Base-by-base conservation (phyloP, 2,113 vertebrate genomes). In the Lamprotornis superbus region DNA sequence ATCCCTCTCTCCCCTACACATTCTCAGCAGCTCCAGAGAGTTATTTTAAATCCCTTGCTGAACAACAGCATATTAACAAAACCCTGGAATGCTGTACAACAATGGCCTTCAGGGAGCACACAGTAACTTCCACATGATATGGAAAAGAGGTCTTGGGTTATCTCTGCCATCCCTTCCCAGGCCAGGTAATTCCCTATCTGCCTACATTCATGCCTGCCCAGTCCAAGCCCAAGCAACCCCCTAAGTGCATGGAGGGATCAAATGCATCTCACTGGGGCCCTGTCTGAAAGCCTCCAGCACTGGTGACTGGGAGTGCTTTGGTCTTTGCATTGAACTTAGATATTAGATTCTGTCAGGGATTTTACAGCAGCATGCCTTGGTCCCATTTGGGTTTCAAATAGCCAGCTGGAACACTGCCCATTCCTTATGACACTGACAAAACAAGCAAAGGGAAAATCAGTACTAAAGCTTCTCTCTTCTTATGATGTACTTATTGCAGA, bases 261-360 rank as follows among this genome's bases (percentile, higher is more conserved):
- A 18, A 8, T 9, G 11, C 0, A 1, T 12, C 33, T 60, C 49
- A 21, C 3, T 19, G 56, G 86, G 61, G 33, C 11, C 0, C 7
- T 49, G 47, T 3, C 59, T 61, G 24, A 15, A 46, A 61, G 21
- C 23, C 61, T 64, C 75, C 37, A 60, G 4, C 14, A 9, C 5
- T 24, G 75, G 74, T 53, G 33, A 24, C 35, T 19, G 25, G 42
- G 17, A 71, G 33, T 3, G 12, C 75, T 80, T 20, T 24, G 50
- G 50, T 59, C 83, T 52, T 47, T 61, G 12, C 59, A 7, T 33
- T 77, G 37, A 55, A 44, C 11, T 5, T 2, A 2, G 31, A 8
- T 27, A 13, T 23, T 15, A 35, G 40, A 40, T 47, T 67, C 73
- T 27, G 57, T 1, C 21, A 24, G 35, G 2, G 27, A 11, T 87